Percentiles rank a stretch among this genome's conserved stretches.
phyloP scores from a whole-genome alignment of 2,113 vertebrate genomes.

The Tragulus kanchil region DNA sequence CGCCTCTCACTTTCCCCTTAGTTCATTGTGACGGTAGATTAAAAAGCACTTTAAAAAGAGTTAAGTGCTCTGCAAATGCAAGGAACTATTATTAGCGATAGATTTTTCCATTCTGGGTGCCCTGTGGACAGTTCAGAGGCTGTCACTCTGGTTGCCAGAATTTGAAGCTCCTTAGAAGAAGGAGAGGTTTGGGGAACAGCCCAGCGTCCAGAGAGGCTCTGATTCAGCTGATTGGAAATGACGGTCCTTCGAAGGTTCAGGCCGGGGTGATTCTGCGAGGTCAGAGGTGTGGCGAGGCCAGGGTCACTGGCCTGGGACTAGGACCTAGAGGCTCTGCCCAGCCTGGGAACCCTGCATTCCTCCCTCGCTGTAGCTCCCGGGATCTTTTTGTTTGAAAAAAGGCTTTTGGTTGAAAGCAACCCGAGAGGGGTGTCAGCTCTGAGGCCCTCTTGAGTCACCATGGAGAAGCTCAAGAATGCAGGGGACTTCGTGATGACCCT shows the following conservation, averaged over 20 bases:
- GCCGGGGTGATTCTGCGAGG: neutral
- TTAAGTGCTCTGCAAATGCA: neutral
- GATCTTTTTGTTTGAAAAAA: slow-evolving; percentile 33
- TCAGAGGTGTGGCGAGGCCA: neutral
- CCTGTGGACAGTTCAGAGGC: neutral
- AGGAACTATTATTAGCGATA: slow-evolving; percentile 58
- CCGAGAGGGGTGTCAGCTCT: neutral
- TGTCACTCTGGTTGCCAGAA: slow-evolving; percentile 34
- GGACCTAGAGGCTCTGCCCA: neutral
- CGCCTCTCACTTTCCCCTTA: neutral
- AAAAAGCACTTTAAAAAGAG: slow-evolving; percentile 5
- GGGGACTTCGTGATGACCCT: slow-evolving; percentile 21
- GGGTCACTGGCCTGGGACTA: neutral
- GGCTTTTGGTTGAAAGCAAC: neutral
- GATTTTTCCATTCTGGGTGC: slow-evolving; percentile 35
- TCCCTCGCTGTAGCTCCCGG: neutral
- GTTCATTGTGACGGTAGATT: neutral
- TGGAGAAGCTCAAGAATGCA: slow-evolving; percentile 56
- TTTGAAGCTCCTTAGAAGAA: slow-evolving; percentile 39
- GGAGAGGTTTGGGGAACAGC: slow-evolving; percentile 34
- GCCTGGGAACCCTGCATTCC: neutral
- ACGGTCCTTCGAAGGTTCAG: neutral
- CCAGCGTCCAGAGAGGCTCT: neutral
- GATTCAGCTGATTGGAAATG: neutral
- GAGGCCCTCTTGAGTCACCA: neutral